These are phyloP conservation scores for Triplophysa yarkandensis DNA, from an alignment of 2,797 vertebrate species.

Conservation along the genomic window DNA sequence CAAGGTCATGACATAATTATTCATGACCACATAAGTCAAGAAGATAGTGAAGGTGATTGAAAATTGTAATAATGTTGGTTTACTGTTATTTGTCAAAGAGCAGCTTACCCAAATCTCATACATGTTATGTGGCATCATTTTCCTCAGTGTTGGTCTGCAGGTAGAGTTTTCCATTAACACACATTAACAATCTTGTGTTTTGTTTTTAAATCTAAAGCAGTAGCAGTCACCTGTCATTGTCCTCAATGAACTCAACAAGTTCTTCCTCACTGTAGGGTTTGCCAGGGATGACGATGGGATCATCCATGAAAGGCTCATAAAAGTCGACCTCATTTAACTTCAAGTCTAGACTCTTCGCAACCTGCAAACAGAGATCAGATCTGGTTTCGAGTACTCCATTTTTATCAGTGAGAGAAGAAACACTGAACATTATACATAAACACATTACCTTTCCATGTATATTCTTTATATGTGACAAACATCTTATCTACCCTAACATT, in stretches of 20 bases:
- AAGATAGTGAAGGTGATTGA: background rate
- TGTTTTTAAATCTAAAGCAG: background rate
- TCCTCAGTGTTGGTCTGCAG: constrained; percentile 87
- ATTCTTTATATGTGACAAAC: too few species aligned
- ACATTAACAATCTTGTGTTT: background rate
- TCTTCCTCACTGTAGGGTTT: constrained; percentile 87
- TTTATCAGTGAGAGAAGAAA: background rate
- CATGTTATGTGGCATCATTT: constrained; percentile 88
- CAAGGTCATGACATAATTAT: too few species aligned
- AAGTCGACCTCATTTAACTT: constrained; percentile 90
- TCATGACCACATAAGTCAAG: background rate
- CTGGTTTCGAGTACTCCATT: background rate
- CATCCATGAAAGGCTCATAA: constrained; percentile 88
- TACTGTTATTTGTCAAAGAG: background rate
- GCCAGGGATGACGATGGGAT: constrained; percentile 84
- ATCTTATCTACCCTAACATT: too few species aligned
- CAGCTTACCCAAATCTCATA: constrained; percentile 84
- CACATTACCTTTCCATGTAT: too few species aligned
- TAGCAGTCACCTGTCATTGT: constrained; percentile 78
- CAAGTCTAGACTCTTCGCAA: constrained; percentile 82
- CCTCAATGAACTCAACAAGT: constrained; percentile 84
- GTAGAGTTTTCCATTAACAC: constrained; percentile 35
- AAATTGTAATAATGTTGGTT: background rate
- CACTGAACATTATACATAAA: background rate
- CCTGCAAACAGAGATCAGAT: constrained; percentile 61